phyloP scores from a whole-genome alignment of 2,888 invertebrate species.

The Dicranocentrus wangi region DNA sequence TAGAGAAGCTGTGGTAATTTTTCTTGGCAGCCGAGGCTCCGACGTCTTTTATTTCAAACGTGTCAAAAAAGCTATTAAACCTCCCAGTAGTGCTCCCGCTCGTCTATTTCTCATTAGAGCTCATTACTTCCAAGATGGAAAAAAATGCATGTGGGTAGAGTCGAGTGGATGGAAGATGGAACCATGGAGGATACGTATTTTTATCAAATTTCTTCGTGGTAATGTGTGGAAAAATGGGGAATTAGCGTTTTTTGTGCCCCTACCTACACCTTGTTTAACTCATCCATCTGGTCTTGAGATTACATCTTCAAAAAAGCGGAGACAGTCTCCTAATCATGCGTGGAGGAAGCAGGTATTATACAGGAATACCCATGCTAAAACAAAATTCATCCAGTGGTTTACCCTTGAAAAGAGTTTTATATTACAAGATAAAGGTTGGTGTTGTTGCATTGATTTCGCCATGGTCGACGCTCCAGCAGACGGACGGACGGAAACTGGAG shows the following conservation, averaged over 20 bases:
- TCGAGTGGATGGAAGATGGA: constrained; percentile 5
- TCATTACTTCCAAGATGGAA: constrained; percentile 21
- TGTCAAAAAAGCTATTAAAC: constrained; percentile 70
- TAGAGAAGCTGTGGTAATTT: constrained; percentile 63
- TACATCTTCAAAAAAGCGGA: too few species aligned
- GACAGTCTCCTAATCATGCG: too few species aligned
- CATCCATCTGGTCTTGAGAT: too few species aligned
- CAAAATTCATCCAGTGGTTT: too few species aligned
- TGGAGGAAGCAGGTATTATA: too few species aligned
- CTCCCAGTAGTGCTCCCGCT: constrained; percentile 53
- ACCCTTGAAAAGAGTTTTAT: too few species aligned
- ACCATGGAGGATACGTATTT: constrained; percentile 22
- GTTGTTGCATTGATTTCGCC: neutral
- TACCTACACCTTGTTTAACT: too few species aligned
- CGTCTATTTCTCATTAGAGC: constrained; percentile 53
- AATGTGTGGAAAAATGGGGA: constrained; percentile 31
- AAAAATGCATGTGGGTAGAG: constrained; percentile 12
- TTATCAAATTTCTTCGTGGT: constrained; percentile 8
- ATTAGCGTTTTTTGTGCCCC: constrained; percentile 21
- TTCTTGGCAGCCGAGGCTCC: constrained; percentile 63
- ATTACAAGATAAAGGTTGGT: too few species aligned
- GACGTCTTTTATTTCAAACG: constrained; percentile 69
- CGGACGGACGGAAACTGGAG: constrained; percentile 7
- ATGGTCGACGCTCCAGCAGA: neutral
- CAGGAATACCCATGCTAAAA: too few species aligned